Base-by-base conservation (phyloP, 23 tunicate species). In the Trididemnum nubilum region DNA sequence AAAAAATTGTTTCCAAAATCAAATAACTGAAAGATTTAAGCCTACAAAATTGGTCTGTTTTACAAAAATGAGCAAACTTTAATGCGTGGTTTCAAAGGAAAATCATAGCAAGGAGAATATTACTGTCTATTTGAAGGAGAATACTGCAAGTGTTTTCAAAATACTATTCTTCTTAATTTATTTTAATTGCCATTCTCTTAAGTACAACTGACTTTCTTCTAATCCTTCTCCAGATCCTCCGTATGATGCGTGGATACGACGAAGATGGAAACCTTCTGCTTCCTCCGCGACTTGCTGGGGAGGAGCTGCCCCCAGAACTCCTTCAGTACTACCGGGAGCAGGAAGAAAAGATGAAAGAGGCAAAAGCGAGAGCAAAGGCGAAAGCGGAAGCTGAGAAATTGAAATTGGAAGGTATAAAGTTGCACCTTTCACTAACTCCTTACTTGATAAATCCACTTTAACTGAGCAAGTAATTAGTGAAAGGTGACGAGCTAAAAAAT, bases 231-330 rank as follows among this genome's bases (percentile, higher is more conserved):
- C 34, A 93, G 98, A 88, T 93, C 36, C 75, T 93, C 61, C 89
- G 98, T 0, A 80, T 81, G 84, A 87, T 93, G 98, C 79, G 85
- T 65, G 98, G 98, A 36, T 93, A 87, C 50, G 98, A 93, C 51
- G 98, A 93, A 36, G 64, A 82, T 35, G 82, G 88, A 27, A 93
- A 93, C 57, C 85, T 93, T 38, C 89, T 93, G 21, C 89, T 93
- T 57, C 98, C 98, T 74, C 98, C 98, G 23, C 32, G 98, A 32
- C 51, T 83, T 18, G 88, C 92, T 35, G 98, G 98, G 31, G 98
- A 87, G 33, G 98, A 93, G 30, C 84, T 93, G 33, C 98, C 98
- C 66, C 92, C 89, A 1, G 98, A 93, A 60, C 75, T 93, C 21
- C 89, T 93, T 40, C 44, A 59, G 15, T 88, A 77, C 52, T 84